Percentiles rank a stretch among this genome's conserved stretches.
Conservation (phyloP, 2,888 invertebrate species). For the Plebejus argus region DNA sequence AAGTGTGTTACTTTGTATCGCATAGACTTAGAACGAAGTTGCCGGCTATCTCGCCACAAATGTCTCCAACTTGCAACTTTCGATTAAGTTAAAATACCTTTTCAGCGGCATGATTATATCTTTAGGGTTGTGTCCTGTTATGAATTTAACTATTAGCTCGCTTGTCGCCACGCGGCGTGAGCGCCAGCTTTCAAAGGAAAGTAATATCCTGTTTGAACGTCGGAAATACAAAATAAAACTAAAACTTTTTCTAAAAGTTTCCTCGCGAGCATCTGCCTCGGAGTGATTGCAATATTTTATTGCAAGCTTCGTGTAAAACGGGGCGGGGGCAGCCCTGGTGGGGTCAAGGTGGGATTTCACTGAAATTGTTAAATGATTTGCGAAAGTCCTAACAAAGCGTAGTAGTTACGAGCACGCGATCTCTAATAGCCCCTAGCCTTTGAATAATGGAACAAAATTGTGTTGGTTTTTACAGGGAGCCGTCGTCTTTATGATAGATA, state of each 20-base stretch:
- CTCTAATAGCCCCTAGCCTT: constrained; percentile 44
- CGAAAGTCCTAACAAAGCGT: constrained; percentile 58
- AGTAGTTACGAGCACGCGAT: constrained; percentile 63
- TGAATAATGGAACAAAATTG: constrained; percentile 38
- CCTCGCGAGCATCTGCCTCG: neutral
- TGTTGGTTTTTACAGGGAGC: constrained; percentile 23
- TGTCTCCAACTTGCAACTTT: constrained; percentile 25
- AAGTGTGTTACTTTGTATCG: constrained; percentile 8
- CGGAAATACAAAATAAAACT: constrained; percentile 12
- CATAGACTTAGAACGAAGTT: constrained; percentile 3
- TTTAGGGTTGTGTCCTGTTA: constrained; percentile 1
- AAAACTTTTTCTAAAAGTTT: constrained; percentile 15
- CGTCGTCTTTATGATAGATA: constrained; percentile 24
- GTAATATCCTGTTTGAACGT: neutral
- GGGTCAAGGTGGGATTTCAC: constrained; percentile 41
- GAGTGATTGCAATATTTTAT: constrained; percentile 15
- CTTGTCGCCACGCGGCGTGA: neutral
- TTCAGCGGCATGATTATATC: constrained; percentile 14
- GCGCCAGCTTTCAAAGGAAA: constrained; percentile 3
- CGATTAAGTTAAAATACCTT: constrained; percentile 23
- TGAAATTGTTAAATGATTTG: constrained; percentile 54
- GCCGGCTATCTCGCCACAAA: constrained; percentile 26
- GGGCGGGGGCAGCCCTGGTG: constrained; percentile 24
- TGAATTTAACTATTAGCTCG: neutral
- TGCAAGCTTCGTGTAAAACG: neutral